Evolutionary conservation across 1,140 invertebrate species (phyloP), one percentile per base, ranked within the genome.

Genomic region (Globodera rostochiensis): DNA sequence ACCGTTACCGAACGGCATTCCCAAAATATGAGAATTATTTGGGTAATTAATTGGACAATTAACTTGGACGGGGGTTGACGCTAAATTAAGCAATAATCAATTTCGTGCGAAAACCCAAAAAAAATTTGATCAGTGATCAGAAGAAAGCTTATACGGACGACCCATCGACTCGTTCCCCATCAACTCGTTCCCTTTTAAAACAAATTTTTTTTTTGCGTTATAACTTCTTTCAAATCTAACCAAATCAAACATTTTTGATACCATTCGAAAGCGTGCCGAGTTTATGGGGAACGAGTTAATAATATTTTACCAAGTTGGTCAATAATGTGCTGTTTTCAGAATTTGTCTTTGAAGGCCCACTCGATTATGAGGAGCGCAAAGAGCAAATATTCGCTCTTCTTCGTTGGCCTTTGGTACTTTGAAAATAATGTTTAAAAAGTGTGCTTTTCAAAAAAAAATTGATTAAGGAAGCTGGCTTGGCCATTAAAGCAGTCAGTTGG

Each of bases 21-120:
- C 60, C 71, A 46, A 81, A 86, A 60, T 84, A 85, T 66, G 85
- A 86, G 50, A 74, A 86, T n/a, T 86, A 75, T 69, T 25, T 86
- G 7, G 84, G 85, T 75, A 25, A 82, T 6, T 64, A 2, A 2
- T 64, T 64, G 57, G 57, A 64, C 11, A 64, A 4, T 2, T n/a
- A 4, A 15, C 8, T 4, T 4, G 50, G 50, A 1, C 50, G 50
- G 50, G 50, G 50, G 13, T 8, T 8, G 5, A 6, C 50, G 1
- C 50, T 53, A 53, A 53, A 4, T 53, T 6, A 53, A 3, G 15
- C 50, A 9, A 53, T 7, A 70, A 21, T 7, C 73, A 83, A 60
- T 36, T 21, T 45, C 47, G 57, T 64, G 15, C 13, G 0, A 36
- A 53, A 45, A 47, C 4, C 46, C 46, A n/a, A 57, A 47, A 47